phyloP scores from a whole-genome alignment of 2,888 invertebrate species.

The Latheticus oryzae region DNA sequence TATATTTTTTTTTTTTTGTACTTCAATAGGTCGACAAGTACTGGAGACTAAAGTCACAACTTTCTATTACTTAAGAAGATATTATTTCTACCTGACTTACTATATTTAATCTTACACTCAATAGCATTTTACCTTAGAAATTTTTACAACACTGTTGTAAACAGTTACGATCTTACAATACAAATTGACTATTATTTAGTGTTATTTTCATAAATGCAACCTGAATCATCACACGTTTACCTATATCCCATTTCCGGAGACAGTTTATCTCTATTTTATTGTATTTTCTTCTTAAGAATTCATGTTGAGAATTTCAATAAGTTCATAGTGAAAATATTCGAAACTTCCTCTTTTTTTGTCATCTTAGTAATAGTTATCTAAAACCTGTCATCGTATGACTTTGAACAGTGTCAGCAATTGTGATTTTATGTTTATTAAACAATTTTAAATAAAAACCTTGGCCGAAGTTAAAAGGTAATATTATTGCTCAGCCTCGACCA shows the following conservation, averaged over 20 bases:
- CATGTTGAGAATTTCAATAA: slow-evolving; percentile 12
- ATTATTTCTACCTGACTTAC: slow-evolving; percentile 25
- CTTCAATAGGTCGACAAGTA: too few relatives aligned
- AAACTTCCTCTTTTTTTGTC: too few relatives aligned
- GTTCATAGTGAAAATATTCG: too few relatives aligned
- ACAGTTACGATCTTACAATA: too few relatives aligned
- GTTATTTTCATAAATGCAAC: slow-evolving; percentile 2
- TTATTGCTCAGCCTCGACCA: slow-evolving; percentile 13
- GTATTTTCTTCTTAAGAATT: slow-evolving; percentile 6
- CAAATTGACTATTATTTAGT: not conserved
- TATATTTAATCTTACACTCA: too few relatives aligned
- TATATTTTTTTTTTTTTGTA: too few relatives aligned
- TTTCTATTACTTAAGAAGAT: slow-evolving; percentile 23
- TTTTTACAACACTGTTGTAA: too few relatives aligned
- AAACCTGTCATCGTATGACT: slow-evolving; percentile 1
- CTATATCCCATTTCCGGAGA: slow-evolving; percentile 19
- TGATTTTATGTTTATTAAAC: slow-evolving; percentile 4
- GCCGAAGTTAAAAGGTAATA: slow-evolving; percentile 21
- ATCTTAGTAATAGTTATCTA: too few relatives aligned
- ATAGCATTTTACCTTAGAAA: too few relatives aligned
- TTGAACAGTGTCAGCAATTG: slow-evolving; percentile 9
- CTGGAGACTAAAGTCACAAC: slow-evolving; percentile 20
- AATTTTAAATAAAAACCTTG: slow-evolving; percentile 5
- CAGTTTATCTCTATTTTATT: too few relatives aligned
- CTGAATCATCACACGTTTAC: slow-evolving; percentile 19